A percentile compares a stretch with the other conserved stretches of the same genome.
phyloP scores from a whole-genome alignment of 2,797 vertebrate species.

The Pachyuromys duprasi region DNA sequence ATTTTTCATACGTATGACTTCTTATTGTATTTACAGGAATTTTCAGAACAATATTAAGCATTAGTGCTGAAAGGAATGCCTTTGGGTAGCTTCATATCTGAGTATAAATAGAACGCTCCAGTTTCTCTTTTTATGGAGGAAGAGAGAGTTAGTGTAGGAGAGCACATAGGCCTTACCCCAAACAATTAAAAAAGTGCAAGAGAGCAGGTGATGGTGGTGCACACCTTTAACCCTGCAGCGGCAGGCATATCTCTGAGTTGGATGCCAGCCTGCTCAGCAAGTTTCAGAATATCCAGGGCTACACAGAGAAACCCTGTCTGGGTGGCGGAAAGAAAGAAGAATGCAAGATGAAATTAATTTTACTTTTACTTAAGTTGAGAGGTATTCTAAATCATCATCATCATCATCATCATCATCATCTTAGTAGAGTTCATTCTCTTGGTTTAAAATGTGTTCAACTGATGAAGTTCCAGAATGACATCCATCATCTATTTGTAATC shows the following conservation, averaged over 20 bases:
- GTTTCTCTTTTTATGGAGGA: not conserved
- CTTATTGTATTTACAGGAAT: not conserved
- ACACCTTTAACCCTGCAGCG: not conserved
- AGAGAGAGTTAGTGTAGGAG: not conserved
- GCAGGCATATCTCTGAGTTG: not conserved
- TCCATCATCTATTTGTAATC: not conserved
- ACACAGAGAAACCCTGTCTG: not conserved
- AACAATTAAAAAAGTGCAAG: not conserved
- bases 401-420: too few relatives aligned
- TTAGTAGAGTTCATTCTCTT: constrained; percentile 9
- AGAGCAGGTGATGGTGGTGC: not conserved
- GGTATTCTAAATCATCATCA: too few relatives aligned
- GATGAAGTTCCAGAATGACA: not conserved
- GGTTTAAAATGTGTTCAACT: constrained; percentile 35
- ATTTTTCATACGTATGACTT: constrained; percentile 13
- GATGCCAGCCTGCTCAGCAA: not conserved
- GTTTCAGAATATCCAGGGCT: not conserved
- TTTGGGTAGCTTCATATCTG: constrained; percentile 26
- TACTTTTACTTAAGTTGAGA: constrained; percentile 4
- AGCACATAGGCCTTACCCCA: not conserved
- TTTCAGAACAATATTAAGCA: constrained; percentile 52
- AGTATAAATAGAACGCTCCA: constrained; percentile 32
- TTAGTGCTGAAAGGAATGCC: constrained; percentile 37
- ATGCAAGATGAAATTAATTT: constrained; percentile 9
- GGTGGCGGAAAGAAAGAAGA: not conserved